Evolutionary conservation across 2,113 vertebrate genomes (phyloP), one percentile per base, ranked within the genome.

Genomic region (Protomyctophum bolini): DNA sequence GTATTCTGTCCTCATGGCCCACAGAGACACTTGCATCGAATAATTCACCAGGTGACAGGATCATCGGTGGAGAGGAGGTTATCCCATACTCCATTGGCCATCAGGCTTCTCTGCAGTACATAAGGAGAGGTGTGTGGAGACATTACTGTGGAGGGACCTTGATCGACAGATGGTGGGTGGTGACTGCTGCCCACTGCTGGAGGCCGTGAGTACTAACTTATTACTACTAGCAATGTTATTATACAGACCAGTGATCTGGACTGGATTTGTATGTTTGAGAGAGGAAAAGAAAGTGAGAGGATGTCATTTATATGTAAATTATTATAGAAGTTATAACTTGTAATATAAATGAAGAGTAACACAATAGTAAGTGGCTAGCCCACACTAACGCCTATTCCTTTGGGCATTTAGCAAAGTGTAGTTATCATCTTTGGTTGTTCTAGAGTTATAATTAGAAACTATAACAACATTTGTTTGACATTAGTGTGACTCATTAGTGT

Each of bases 171-270:
- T 67, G 86, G 56, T 94, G 90, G 92, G 90, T 93, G 81, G 76
- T 92, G 57, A 90, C 91, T 89, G 93, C 93, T 74, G 92, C 92
- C 80, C 93, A 92, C 91, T 94, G 93, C 86, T 90, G 88, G 86
- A 94, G 81, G 79, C 86, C 86, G 94, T 96, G 68, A 74, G 94
- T 92, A 83, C 51, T 80, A 67, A 73, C 33, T 47, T 52, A 21
- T 2, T 45, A 46, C 1, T 45, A 60, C 58, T 45, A 54, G 51
- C 51, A 10, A 54, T 12, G 9, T 54, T 10, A 54, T 11, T 4
- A 54, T 4, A 54, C 10, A 54, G 51, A 11, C 7, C 4, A 52
- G 12, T 11, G 4, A 4, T 54, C 51, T 12, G n/a, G 51, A 12
- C 51, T 12, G 51, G 51, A 54, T 12, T 54, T 54, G 51, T 54